These are phyloP conservation scores for Poecilia picta DNA, from an alignment of 2,797 vertebrate species.

Conservation along the genomic window DNA sequence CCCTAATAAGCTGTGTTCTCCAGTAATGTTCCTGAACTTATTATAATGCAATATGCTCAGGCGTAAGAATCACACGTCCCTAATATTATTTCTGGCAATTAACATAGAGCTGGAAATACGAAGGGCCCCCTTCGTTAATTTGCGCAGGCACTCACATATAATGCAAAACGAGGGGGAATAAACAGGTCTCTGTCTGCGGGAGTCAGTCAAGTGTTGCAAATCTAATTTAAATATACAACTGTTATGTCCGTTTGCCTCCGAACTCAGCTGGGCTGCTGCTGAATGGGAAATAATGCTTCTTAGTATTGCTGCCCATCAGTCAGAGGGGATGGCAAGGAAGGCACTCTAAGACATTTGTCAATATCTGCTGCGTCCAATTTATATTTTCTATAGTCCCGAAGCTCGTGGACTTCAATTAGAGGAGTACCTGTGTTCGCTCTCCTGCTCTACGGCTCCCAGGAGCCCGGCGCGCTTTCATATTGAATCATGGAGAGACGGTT, in stretches of 20 bases:
- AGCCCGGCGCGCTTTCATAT: slow-evolving; percentile 60
- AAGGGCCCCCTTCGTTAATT: slow-evolving; percentile 81
- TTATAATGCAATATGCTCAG: slow-evolving; percentile 82
- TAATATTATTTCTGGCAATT: slow-evolving; percentile 85
- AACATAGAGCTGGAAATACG: slow-evolving; percentile 77
- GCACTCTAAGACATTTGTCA: slow-evolving; percentile 66
- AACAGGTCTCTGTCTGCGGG: slow-evolving; percentile 72
- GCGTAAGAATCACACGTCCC: slow-evolving; percentile 78
- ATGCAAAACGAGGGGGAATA: slow-evolving; percentile 74
- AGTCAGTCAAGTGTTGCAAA: slow-evolving; percentile 85
- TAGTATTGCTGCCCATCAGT: slow-evolving; percentile 44
- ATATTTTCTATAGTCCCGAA: slow-evolving; percentile 51
- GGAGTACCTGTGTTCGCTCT: slow-evolving; percentile 75
- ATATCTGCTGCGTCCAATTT: slow-evolving; percentile 71
- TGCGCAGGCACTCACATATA: slow-evolving; percentile 74
- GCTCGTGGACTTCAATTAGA: slow-evolving; percentile 78
- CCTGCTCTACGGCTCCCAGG: slow-evolving; percentile 67
- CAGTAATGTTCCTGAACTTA: slow-evolving; percentile 82
- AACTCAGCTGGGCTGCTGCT: slow-evolving; percentile 53
- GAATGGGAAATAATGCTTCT: slow-evolving; percentile 62
- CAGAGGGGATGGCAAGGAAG: slow-evolving; percentile 17
- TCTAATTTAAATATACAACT: slow-evolving; percentile 88
- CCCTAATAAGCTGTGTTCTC: slow-evolving; percentile 83
- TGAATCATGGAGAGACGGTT: slow-evolving; percentile 75
- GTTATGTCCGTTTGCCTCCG: slow-evolving; percentile 77